Evolutionary conservation across 2,113 vertebrate species (phyloP).

Genomic region (Elgaria multicarinata): DNA sequence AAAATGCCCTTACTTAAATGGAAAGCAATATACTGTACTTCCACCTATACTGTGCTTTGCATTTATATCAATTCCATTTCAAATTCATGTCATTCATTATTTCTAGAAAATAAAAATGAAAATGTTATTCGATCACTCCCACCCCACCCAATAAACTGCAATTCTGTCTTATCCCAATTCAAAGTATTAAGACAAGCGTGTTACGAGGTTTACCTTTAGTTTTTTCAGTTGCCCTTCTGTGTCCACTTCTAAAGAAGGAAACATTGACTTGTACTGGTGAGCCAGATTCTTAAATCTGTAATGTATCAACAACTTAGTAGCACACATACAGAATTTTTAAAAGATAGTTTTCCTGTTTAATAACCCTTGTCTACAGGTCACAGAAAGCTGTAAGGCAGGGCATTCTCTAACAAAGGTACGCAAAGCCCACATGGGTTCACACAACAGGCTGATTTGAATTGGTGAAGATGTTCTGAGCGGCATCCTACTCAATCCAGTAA

Average conservation of each 20-base stretch:
- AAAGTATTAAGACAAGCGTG: background rate
- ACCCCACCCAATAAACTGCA: background rate
- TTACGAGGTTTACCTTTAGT: constrained; percentile 83
- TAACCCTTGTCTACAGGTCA: constrained; percentile 13
- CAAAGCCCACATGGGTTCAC: background rate
- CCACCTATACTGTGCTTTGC: background rate
- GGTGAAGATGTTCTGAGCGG: background rate
- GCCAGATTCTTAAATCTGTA: constrained; percentile 93
- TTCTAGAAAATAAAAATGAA: background rate
- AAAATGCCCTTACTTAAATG: background rate
- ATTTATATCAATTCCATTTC: background rate
- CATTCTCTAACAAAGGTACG: background rate
- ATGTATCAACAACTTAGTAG: constrained; percentile 23
- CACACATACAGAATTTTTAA: background rate
- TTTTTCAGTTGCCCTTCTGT: constrained; percentile 90
- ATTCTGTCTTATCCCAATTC: background rate
- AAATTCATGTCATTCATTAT: background rate
- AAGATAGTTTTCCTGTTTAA: background rate
- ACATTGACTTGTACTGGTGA: constrained; percentile 94
- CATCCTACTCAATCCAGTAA: background rate
- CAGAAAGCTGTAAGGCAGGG: background rate
- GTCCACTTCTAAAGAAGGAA: constrained; percentile 88
- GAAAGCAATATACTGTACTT: background rate
- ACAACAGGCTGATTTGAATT: background rate
- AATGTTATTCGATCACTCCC: background rate